Conservation (phyloP, 1,140 invertebrate genomes). For the Drosophila quadrilineata region DNA sequence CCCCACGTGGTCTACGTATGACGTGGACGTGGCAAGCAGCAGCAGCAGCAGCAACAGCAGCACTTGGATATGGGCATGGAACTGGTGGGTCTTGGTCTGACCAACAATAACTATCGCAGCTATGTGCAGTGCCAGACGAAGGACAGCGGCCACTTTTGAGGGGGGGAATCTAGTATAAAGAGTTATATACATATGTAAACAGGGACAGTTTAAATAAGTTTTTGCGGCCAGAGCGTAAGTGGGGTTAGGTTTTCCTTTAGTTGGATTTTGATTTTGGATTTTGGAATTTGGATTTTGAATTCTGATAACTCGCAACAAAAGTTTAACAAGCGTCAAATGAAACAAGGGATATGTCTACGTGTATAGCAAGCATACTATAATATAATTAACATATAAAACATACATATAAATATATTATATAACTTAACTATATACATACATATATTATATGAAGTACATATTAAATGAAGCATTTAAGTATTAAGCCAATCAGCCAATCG, state of each 20-base stretch:
- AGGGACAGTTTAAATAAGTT: constrained; percentile 21
- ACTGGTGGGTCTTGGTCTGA: constrained; percentile 52
- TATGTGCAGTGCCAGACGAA: constrained; percentile 60
- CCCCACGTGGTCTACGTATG: constrained; percentile 81
- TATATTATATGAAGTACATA: constrained; percentile 43
- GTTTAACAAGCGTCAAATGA: constrained; percentile 81
- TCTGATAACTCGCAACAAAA: constrained; percentile 64
- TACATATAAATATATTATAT: constrained; percentile 27
- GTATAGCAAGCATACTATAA: constrained; percentile 67
- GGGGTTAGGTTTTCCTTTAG: constrained; percentile 12
- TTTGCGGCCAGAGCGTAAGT: no score
- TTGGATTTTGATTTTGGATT: constrained; percentile 19
- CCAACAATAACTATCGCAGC: constrained; percentile 68
- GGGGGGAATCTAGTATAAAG: not conserved
- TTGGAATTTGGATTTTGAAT: constrained; percentile 10
- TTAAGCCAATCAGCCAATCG: not conserved
- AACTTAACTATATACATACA: constrained; percentile 38
- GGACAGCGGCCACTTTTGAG: constrained; percentile 50
- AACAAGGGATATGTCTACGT: constrained; percentile 80
- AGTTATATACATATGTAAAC: no score
- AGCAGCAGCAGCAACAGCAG: constrained; percentile 3
- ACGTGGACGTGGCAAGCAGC: constrained; percentile 59
- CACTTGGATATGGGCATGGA: constrained; percentile 31
- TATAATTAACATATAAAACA: constrained; percentile 39
- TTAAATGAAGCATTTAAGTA: constrained; percentile 11